A percentile compares a stretch with the other conserved stretches of the same genome.
Evolutionary conservation across 2,888 invertebrate genomes (phyloP).

Genomic region (Sarcophaga variegata): DNA sequence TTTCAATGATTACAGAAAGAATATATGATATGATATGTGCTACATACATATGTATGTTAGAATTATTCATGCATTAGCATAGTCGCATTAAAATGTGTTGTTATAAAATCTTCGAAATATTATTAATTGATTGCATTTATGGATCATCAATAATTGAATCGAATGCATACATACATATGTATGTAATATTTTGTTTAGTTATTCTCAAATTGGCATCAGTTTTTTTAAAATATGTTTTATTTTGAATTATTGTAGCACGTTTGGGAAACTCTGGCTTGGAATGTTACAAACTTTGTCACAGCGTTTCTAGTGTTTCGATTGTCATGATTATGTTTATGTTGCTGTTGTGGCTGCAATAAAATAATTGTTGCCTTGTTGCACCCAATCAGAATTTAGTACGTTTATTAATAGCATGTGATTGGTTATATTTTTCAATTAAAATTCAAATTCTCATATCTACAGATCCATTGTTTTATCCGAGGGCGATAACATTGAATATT

Average conservation of each 20-base stretch:
- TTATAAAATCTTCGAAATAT: too few species aligned
- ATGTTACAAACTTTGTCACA: background rate
- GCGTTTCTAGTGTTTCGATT: background rate
- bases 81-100: too few species aligned
- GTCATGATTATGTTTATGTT: background rate
- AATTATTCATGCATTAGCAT: too few species aligned
- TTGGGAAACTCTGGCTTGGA: background rate
- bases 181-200: background rate
- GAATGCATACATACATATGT: background rate
- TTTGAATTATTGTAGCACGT: background rate
- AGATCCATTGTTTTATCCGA: background rate
- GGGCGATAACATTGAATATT: too few species aligned
- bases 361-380: slow-evolving; percentile 60
- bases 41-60: too few species aligned
- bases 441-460: background rate
- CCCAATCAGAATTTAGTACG: slow-evolving; percentile 57
- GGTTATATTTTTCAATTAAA: slow-evolving; percentile 9
- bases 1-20: too few species aligned
- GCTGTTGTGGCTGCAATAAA: slow-evolving; percentile 26
- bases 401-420: slow-evolving; percentile 52
- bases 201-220: too few species aligned
- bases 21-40: too few species aligned
- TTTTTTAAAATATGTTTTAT: too few species aligned
- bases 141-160: background rate
- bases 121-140: background rate